phyloP scores from a whole-genome alignment of 2,888 invertebrate species.

The Zeuzera pyrina region DNA sequence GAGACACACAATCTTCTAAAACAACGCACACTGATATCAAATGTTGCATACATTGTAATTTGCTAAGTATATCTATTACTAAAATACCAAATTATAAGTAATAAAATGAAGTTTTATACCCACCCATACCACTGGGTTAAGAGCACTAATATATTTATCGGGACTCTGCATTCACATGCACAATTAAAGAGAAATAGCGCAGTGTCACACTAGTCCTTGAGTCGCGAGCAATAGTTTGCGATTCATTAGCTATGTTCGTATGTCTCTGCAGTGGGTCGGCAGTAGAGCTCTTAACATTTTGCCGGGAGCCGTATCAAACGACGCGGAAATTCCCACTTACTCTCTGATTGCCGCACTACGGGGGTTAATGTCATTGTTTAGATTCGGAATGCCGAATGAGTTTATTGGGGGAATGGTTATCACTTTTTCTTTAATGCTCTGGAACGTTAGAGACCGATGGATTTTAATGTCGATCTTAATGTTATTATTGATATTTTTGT shows the following conservation, averaged over 20 bases:
- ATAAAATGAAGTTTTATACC: no score
- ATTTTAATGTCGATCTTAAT: no score
- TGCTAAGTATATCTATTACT: neutral
- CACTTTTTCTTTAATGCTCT: neutral
- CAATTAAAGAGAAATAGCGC: no score
- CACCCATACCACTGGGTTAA: neutral
- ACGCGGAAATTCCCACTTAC: slow-evolving; percentile 70
- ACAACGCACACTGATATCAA: no score
- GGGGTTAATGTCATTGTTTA: slow-evolving; percentile 64
- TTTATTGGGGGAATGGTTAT: slow-evolving; percentile 27
- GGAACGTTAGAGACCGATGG: no score
- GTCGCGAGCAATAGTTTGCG: no score
- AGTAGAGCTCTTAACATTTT: slow-evolving; percentile 64
- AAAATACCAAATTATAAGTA: no score
- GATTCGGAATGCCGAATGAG: slow-evolving; percentile 64
- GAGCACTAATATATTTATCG: neutral
- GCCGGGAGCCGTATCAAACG: slow-evolving; percentile 63
- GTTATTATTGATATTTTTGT: no score
- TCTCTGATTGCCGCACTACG: slow-evolving; percentile 69
- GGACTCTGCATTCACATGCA: no score
- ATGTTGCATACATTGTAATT: neutral
- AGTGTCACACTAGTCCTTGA: no score
- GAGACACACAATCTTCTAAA: slow-evolving; percentile 21
- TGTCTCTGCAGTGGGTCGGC: slow-evolving; percentile 22
- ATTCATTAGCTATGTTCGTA: neutral